These are phyloP conservation scores for Horisme vitalbata DNA, from an alignment of 2,888 invertebrate genomes.

Conservation along the genomic window DNA sequence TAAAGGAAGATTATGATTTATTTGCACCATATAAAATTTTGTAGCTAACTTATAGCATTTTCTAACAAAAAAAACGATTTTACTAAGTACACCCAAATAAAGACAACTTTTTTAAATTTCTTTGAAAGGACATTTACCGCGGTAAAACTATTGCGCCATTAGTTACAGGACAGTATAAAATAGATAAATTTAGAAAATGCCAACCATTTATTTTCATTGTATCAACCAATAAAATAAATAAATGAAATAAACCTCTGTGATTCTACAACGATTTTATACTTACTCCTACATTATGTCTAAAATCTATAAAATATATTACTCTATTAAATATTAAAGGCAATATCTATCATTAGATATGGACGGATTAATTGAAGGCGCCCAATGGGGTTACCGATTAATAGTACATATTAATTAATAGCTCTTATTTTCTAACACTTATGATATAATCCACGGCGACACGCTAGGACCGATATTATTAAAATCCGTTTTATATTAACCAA, in stretches of 20 bases:
- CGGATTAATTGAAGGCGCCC: constrained; percentile 82
- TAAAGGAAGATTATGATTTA: constrained; percentile 11
- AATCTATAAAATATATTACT: constrained; percentile 82
- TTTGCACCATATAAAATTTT: constrained; percentile 10
- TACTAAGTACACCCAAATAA: too few species aligned
- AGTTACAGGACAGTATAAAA: too few species aligned
- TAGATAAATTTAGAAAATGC: too few species aligned
- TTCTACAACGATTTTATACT: constrained; percentile 67
- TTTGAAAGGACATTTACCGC: too few species aligned
- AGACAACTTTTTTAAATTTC: too few species aligned
- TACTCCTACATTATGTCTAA: constrained; percentile 72
- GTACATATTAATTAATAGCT: constrained; percentile 72
- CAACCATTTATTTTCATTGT: too few species aligned
- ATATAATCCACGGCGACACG: constrained; percentile 59
- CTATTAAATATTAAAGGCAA: constrained; percentile 83
- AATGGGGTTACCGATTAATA: constrained; percentile 79
- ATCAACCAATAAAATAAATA: constrained; percentile 47
- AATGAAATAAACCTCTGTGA: constrained; percentile 64
- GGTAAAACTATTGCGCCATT: too few species aligned
- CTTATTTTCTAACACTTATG: constrained; percentile 61
- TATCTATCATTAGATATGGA: constrained; percentile 81
- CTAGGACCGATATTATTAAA: constrained; percentile 59
- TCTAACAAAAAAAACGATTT: too few species aligned
- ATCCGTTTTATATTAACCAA: constrained; percentile 63
- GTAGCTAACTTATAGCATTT: constrained; percentile 5